Percentiles rank a stretch among this genome's conserved stretches.
Conservation (phyloP, 1,140 invertebrate genomes). For the Muscidifurax raptorellus region DNA sequence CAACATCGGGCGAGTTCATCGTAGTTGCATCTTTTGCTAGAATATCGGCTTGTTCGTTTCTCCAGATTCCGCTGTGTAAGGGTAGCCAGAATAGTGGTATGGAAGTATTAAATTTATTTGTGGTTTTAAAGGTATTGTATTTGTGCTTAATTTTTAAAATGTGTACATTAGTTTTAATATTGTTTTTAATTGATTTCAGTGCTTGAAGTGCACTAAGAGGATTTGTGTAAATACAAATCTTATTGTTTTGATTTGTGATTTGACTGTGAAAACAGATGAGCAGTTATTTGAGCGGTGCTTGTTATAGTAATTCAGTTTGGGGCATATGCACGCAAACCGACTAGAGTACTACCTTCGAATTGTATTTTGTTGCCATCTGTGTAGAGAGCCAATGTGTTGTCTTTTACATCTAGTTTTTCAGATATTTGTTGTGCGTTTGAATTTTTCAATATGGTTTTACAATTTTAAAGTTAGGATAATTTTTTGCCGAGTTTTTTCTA, state of each 20-base stretch:
- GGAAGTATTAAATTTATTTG: neutral
- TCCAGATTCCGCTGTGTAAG: neutral
- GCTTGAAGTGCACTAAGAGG: constrained; percentile 13
- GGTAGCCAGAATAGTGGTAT: neutral
- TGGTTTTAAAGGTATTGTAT: neutral
- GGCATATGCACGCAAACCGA: too few species aligned
- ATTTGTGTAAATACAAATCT: constrained; percentile 12
- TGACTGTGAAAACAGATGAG: too few species aligned
- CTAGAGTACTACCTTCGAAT: too few species aligned
- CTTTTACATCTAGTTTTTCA: too few species aligned
- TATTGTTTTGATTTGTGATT: neutral
- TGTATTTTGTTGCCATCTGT: too few species aligned
- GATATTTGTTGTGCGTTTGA: too few species aligned
- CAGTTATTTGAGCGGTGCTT: too few species aligned
- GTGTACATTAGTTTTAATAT: neutral
- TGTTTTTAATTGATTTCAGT: neutral
- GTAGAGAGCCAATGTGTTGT: too few species aligned
- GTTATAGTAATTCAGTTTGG: too few species aligned
- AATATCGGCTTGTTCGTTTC: neutral
- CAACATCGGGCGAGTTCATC: neutral
- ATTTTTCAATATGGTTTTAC: too few species aligned
- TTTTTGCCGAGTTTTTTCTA: too few species aligned
- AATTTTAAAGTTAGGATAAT: too few species aligned
- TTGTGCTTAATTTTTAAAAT: neutral
- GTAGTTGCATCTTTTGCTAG: neutral